These are phyloP conservation scores for Hydrozoanthus tunicans DNA, from an alignment of 64 coral and sea anemone species.

Conservation along the genomic window DNA sequence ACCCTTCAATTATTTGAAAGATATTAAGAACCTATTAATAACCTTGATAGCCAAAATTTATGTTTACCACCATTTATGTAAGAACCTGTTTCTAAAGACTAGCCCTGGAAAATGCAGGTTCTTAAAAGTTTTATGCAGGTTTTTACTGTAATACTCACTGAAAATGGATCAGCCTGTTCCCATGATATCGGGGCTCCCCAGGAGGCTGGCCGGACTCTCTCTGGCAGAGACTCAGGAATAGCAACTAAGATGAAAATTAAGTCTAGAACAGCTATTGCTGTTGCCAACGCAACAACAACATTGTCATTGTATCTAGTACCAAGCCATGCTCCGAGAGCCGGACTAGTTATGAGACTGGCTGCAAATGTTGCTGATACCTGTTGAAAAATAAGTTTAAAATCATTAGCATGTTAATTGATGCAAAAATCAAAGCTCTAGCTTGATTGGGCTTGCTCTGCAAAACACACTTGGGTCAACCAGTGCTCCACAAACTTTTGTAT, in stretches of 20 bases:
- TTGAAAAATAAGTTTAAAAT: neutral
- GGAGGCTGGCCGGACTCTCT: slow-evolving; percentile 86
- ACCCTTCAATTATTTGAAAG: too few species aligned
- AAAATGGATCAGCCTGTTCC: slow-evolving; percentile 99
- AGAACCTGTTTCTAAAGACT: too few species aligned
- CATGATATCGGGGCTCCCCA: slow-evolving; percentile 99
- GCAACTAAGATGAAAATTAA: slow-evolving; percentile 92
- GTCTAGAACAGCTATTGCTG: slow-evolving; percentile 87
- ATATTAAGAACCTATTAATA: too few species aligned
- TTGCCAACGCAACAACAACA: slow-evolving; percentile 89
- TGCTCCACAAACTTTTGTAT: too few species aligned
- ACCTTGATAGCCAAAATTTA: too few species aligned
- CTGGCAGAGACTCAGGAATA: slow-evolving; percentile 95
- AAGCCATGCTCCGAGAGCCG: slow-evolving; percentile 91
- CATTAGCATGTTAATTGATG: neutral
- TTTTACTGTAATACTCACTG: slow-evolving; percentile 64
- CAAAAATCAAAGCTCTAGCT: too few species aligned
- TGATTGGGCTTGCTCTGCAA: too few species aligned
- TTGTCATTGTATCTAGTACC: slow-evolving; percentile 86
- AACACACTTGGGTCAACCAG: too few species aligned
- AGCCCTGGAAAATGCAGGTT: too few species aligned
- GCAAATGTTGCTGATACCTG: slow-evolving; percentile 99
- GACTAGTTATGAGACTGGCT: slow-evolving; percentile 96
- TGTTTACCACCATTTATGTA: too few species aligned
- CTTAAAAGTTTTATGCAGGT: too few species aligned